These are phyloP conservation scores for Nymphalis io DNA, from an alignment of 1,140 invertebrate genomes.

Conservation along the genomic window DNA sequence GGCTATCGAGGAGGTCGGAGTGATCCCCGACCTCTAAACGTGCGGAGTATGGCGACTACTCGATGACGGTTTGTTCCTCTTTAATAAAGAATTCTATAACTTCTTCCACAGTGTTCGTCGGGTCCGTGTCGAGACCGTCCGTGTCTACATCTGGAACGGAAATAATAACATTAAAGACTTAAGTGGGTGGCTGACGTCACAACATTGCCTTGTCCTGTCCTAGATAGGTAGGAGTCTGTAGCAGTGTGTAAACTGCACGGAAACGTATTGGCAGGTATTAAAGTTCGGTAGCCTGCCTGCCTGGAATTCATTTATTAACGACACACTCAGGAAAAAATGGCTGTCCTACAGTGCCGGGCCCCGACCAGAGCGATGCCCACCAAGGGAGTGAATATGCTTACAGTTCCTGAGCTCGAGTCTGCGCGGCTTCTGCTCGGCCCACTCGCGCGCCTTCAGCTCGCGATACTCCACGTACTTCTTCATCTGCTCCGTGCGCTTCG, in stretches of 20 bases:
- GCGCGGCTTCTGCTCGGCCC: constrained; percentile 87
- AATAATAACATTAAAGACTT: not conserved
- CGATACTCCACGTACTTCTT: constrained; percentile 92
- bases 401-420: constrained; percentile 92
- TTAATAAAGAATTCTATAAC: constrained; percentile 98
- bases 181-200: too few relatives aligned
- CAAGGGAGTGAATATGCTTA: constrained; percentile 83
- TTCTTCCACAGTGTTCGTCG: constrained; percentile 95
- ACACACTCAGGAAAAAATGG: too few relatives aligned
- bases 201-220: too few relatives aligned
- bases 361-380: too few relatives aligned
- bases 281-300: too few relatives aligned
- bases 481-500: constrained; percentile 95
- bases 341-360: too few relatives aligned
- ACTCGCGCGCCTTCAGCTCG: constrained; percentile 87
- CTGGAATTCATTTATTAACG: too few relatives aligned
- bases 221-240: too few relatives aligned
- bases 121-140: constrained; percentile 92
- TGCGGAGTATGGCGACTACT: constrained; percentile 77
- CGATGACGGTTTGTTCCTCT: constrained; percentile 93
- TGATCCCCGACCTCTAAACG: constrained; percentile 53
- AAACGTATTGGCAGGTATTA: too few relatives aligned
- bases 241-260: too few relatives aligned
- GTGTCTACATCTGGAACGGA: constrained; percentile 91
- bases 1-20: constrained; percentile 47